Percentiles rank a stretch among this genome's conserved stretches.
These are phyloP conservation scores for Phalacrocorax aristotelis DNA, from an alignment of 2,113 vertebrate genomes.

Conservation along the genomic window DNA sequence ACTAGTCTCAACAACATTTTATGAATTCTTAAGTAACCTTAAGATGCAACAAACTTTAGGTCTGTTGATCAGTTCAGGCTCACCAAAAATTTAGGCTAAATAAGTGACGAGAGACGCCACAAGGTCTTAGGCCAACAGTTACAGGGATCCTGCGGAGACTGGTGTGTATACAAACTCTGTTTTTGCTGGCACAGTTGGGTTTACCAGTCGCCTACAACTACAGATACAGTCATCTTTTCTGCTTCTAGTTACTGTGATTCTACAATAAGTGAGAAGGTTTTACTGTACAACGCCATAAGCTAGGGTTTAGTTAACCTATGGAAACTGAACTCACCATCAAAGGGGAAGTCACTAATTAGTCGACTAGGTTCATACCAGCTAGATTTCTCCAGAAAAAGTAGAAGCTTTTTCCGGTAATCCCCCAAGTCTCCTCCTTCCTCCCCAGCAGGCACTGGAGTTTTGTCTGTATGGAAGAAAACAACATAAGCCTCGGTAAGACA, in stretches of 20 bases:
- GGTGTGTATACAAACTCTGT: no score
- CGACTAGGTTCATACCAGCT: conserved; percentile 86
- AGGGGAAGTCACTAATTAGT: conserved; percentile 96
- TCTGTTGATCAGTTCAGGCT: not conserved
- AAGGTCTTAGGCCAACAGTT: not conserved
- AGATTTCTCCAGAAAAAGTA: conserved; percentile 89
- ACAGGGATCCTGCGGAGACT: not conserved
- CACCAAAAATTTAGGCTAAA: not conserved
- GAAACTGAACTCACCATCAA: conserved; percentile 85
- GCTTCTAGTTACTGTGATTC: not conserved
- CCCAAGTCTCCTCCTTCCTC: conserved; percentile 89
- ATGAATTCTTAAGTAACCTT: not conserved
- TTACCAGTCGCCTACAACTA: not conserved
- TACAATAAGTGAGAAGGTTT: not conserved
- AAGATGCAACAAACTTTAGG: not conserved
- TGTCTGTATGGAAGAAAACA: conserved; percentile 40
- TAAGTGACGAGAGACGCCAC: not conserved
- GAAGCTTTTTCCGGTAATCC: conserved; percentile 87
- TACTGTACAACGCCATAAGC: not conserved
- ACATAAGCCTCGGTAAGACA: not conserved
- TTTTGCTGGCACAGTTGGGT: no score
- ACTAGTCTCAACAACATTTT: not conserved
- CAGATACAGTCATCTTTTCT: not conserved
- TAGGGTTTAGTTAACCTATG: not conserved
- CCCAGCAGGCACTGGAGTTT: conserved; percentile 82